phyloP scores from a whole-genome alignment of 2,797 vertebrate species.

The Pantherophis alleghaniensis region DNA sequence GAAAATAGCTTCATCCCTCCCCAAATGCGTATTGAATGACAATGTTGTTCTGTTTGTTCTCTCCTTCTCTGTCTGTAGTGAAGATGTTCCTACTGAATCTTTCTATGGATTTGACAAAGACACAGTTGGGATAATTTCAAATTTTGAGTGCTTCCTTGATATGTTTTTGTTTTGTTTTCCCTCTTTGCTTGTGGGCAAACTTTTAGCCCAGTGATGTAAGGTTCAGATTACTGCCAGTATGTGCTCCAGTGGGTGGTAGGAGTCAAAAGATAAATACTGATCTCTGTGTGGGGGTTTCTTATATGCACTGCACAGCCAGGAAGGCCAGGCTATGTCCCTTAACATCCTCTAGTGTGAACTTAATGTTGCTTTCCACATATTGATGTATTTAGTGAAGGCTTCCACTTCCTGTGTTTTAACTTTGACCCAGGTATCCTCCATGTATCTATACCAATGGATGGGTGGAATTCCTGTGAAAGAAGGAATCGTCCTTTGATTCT shows the following conservation, averaged over 20 bases:
- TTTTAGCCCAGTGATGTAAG: not conserved
- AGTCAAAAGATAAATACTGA: not conserved
- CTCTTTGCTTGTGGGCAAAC: not conserved
- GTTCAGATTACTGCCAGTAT: not conserved
- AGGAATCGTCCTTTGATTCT: not conserved
- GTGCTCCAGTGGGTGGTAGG: not conserved
- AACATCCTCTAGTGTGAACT: not conserved
- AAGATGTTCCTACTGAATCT: not conserved
- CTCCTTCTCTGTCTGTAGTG: not conserved
- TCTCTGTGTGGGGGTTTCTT: not conserved
- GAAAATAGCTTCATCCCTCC: not conserved
- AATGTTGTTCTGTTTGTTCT: not conserved
- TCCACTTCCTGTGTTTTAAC: not conserved
- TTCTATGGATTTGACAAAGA: not conserved
- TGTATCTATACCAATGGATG: not conserved
- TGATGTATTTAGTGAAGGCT: not conserved
- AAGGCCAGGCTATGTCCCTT: not conserved
- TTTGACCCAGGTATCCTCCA: not conserved
- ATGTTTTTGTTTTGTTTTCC: not conserved
- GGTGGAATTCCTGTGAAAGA: not conserved
- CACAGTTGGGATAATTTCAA: not conserved
- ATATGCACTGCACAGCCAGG: not conserved
- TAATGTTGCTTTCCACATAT: not conserved
- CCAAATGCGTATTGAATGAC: not conserved
- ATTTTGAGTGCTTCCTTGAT: not conserved